Conservation (phyloP, 2,797 vertebrate species). For the Alectoris magna region DNA sequence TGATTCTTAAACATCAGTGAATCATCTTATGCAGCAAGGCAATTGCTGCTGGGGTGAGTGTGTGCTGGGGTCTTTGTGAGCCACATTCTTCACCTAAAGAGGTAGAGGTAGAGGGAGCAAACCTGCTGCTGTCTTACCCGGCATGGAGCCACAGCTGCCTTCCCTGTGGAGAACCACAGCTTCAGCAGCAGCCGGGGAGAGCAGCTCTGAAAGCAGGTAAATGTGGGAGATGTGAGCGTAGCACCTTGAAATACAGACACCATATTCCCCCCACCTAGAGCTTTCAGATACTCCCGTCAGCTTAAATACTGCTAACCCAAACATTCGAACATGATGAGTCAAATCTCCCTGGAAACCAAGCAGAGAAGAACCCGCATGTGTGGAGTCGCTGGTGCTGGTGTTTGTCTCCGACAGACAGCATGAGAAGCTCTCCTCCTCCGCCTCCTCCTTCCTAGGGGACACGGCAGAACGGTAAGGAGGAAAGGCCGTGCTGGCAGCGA, state of each 20-base stretch:
- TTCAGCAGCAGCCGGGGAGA: not conserved
- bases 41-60: not conserved
- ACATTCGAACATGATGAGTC: not conserved
- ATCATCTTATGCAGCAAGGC: constrained; percentile 35
- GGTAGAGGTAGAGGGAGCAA: not conserved
- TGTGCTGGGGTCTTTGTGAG: constrained; percentile 32
- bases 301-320: not conserved
- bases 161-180: not conserved
- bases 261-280: not conserved
- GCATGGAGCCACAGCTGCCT: not conserved
- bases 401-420: not conserved
- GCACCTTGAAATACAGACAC: rapidly evolving
- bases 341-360: not conserved
- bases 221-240: not conserved
- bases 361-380: not conserved
- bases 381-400: not conserved
- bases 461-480: not conserved
- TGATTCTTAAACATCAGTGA: constrained; percentile 63
- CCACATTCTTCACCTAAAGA: not conserved
- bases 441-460: not conserved
- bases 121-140: not conserved
- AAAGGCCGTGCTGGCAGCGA: not conserved
- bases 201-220: rapidly evolving
- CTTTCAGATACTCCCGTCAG: not conserved
- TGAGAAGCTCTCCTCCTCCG: not conserved